phyloP scores from a whole-genome alignment of 2,797 vertebrate species.

The Ptychadena robeensis region DNA sequence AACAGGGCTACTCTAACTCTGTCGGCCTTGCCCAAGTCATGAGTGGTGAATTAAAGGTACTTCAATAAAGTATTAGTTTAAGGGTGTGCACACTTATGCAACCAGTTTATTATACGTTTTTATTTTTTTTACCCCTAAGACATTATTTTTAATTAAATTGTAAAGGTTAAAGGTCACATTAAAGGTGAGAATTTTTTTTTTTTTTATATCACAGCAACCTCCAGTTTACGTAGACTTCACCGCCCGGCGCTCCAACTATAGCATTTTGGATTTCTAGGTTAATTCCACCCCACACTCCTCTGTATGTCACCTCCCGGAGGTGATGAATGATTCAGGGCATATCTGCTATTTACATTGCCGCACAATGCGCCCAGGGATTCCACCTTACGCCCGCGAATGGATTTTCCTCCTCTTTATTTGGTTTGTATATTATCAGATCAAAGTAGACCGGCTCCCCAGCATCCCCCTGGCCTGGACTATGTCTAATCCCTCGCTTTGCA shows the following conservation, averaged over 20 bases:
- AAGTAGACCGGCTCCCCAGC: conserved; percentile 27
- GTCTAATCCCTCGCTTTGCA: neutral
- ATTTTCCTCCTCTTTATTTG: conserved; percentile 5
- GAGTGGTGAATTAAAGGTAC: no score
- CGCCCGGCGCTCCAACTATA: neutral
- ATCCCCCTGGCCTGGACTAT: neutral
- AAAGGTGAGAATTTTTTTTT: no score
- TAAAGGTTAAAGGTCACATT: no score
- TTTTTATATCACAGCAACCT: no score
- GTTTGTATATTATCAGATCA: conserved; percentile 15
- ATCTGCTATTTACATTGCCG: neutral
- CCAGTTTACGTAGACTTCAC: neutral
- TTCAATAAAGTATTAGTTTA: no score
- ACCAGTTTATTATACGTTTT: no score
- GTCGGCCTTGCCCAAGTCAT: no score
- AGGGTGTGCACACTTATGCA: no score
- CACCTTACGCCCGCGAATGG: neutral
- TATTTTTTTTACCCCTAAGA: no score
- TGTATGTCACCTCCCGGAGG: neutral
- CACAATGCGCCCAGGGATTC: neutral
- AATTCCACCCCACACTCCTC: conserved; percentile 3
- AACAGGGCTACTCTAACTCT: no score
- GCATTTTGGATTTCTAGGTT: conserved; percentile 5
- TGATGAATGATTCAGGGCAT: neutral
- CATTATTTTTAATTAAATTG: no score